Conservation (phyloP, 2,113 vertebrate species). For the Notarius quadriscutis region DNA sequence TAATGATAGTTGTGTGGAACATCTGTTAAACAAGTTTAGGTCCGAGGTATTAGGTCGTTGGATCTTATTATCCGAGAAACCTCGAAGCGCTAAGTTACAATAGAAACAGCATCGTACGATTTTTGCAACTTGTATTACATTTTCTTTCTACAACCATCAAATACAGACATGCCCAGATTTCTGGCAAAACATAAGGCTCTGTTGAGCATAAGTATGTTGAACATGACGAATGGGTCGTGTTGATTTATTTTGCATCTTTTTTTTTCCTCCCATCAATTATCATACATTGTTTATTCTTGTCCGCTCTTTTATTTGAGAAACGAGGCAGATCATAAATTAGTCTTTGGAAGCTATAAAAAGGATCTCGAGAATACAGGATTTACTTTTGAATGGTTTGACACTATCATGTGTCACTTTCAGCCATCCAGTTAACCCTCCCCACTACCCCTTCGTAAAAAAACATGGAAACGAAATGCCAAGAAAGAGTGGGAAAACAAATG, state of each 20-base stretch:
- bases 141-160: background rate
- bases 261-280: constrained; percentile 7
- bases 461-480: background rate
- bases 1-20: background rate
- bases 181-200: background rate
- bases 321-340: constrained; percentile 35
- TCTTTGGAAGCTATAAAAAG: background rate
- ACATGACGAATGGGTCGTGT: background rate
- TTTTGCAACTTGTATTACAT: background rate
- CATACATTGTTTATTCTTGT: constrained; percentile 22
- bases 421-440: background rate
- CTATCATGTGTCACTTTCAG: constrained; percentile 7
- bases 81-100: background rate
- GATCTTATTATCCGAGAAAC: background rate
- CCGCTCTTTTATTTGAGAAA: constrained; percentile 4
- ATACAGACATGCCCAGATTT: background rate
- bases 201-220: background rate
- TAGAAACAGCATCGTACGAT: background rate
- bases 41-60: background rate
- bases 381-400: constrained; percentile 34
- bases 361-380: constrained; percentile 25
- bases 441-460: background rate
- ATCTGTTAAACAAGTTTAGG: background rate
- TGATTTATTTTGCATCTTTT: constrained; percentile 2
- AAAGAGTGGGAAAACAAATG: background rate